Conservation (phyloP, 2,797 vertebrate species). For the Amphiprion clarkii region DNA sequence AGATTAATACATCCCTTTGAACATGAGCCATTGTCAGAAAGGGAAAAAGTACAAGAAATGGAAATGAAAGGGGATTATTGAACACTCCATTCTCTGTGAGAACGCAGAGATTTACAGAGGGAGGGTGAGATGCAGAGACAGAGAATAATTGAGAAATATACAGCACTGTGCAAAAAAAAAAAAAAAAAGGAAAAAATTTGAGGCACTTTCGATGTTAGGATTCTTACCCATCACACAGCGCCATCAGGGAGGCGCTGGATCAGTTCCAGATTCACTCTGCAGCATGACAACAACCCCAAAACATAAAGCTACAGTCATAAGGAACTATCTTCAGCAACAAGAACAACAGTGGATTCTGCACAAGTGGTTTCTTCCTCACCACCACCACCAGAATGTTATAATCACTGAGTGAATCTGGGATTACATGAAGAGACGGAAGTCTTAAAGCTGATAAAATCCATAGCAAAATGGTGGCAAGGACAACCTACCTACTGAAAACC, state of each 20-base stretch:
- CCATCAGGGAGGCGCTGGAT: neutral
- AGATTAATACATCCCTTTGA: conserved; percentile 85
- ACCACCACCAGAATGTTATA: neutral
- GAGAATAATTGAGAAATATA: conserved; percentile 21
- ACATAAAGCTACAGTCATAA: neutral
- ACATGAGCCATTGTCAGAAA: conserved; percentile 74
- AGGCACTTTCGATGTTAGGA: neutral
- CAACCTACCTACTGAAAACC: no score
- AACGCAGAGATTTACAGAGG: conserved; percentile 60
- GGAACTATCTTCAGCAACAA: neutral
- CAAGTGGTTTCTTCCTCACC: neutral
- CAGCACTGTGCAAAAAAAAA: neutral
- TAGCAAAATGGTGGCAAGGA: no score
- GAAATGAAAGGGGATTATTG: conserved; percentile 78
- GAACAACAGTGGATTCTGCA: neutral
- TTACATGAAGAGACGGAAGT: conserved; percentile 11
- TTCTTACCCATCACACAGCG: neutral
- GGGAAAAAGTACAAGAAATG: conserved; percentile 72
- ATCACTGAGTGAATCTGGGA: conserved; percentile 11
- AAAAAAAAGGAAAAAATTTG: neutral
- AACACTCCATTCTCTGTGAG: conserved; percentile 65
- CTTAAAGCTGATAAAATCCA: neutral
- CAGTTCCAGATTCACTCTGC: conserved; percentile 2
- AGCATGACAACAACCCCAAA: neutral
- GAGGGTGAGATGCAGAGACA: conserved; percentile 52